These are phyloP conservation scores for Drosophila biarmipes DNA, from an alignment of 1,140 invertebrate species.

Conservation along the genomic window DNA sequence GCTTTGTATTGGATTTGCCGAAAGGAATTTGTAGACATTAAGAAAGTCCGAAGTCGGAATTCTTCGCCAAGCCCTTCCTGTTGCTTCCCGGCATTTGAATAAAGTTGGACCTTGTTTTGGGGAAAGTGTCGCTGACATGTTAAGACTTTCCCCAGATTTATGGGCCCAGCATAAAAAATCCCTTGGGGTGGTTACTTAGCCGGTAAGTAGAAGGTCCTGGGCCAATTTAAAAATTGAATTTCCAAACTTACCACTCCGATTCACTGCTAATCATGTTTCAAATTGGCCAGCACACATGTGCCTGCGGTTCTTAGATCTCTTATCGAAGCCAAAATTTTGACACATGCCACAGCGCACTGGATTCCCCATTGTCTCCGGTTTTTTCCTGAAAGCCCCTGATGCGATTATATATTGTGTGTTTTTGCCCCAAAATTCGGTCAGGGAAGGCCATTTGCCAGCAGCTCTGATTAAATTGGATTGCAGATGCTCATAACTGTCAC, in stretches of 20 bases:
- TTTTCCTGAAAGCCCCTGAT: constrained; percentile 49
- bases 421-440: constrained; percentile 47
- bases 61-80: constrained; percentile 50
- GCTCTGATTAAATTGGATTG: constrained; percentile 74
- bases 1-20: constrained; percentile 72
- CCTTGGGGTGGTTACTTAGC: background rate
- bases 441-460: constrained; percentile 33
- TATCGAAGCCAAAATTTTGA: constrained; percentile 54
- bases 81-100: constrained; percentile 74
- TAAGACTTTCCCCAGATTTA: constrained; percentile 72
- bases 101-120: constrained; percentile 60
- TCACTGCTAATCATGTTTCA: constrained; percentile 59
- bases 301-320: constrained; percentile 28
- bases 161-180: constrained; percentile 22
- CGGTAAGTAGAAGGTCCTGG: background rate
- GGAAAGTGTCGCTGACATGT: constrained; percentile 75
- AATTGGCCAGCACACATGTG: constrained; percentile 53
- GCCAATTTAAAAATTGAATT: constrained; percentile 82
- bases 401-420: constrained; percentile 68
- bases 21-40: constrained; percentile 75
- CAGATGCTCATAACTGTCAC: constrained; percentile 76
- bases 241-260: constrained; percentile 43
- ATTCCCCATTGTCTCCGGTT: constrained; percentile 27
- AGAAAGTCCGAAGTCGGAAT: constrained; percentile 42
- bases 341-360: constrained; percentile 47